Base-by-base conservation (phyloP, 2,888 invertebrate species). In the Dicycla oo region DNA sequence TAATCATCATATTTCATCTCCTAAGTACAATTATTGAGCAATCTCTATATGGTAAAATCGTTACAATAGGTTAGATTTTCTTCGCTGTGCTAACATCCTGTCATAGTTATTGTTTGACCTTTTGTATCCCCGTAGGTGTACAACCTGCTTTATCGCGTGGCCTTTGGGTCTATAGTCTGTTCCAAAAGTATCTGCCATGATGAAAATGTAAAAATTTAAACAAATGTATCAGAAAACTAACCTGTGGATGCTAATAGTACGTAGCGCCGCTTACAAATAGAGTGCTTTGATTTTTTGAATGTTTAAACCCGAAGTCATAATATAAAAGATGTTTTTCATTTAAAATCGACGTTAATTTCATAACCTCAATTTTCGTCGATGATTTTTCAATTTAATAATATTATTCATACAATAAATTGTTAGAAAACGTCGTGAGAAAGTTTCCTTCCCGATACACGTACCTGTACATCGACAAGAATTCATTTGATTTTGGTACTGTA, bases 101-200 rank as follows among this genome's bases (percentile, higher is more conserved):
- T 61, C 34, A 38, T 30, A 65, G 45, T 75, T 54, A 64, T 23
- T 54, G 23, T 6, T 15, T 65, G 72, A 72, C 75, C 72, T 75
- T 54, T 65, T 23, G 45, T 11, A 20, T 40, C 53, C 10, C 10
- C 38, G 13, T 3, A 54, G 72, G 53, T 72, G 23, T 54, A 23
- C 23, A 75, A 47, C 75, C 75, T 20, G 72, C 64, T 63, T 53
- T 63, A 72, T 63, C 40, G 45, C 30, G 15, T 53, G 45, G 45
- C 63, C 72, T 73, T 72, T 72, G 13, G 15, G 13, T 38, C 15
- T 30, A n/a, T 26, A 43, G 26, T 20, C 43, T 8, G 60, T 61
- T 43, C 7, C 20, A 43, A 40, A 26, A 43, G 10, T 7, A 18
- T 60, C 6, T 13, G 3, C 23, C 18, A 18, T n/a, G n/a, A n/a